Evolutionary conservation across 2,888 invertebrate genomes (phyloP).

Genomic region (Apamea crenata): DNA sequence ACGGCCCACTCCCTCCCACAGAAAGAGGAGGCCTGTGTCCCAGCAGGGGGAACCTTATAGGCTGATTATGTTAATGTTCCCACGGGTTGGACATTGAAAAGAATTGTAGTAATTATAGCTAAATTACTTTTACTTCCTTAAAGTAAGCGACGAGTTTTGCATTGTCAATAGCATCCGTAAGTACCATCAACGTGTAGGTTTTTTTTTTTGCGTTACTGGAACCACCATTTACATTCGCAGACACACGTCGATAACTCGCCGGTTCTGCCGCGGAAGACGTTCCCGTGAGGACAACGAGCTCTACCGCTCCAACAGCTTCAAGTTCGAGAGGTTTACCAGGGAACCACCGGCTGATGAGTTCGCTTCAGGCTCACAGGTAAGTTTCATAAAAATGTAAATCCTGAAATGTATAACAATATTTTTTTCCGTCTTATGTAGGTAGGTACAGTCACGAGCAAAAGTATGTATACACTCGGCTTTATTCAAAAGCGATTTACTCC

Average conservation of each 20-base stretch:
- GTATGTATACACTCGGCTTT: too few relatives aligned
- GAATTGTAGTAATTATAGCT: not conserved
- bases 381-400: slow-evolving; percentile 63
- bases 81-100: not conserved
- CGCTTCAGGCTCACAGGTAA: slow-evolving; percentile 93
- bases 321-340: slow-evolving; percentile 95
- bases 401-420: not conserved
- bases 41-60: too few relatives aligned
- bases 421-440: not conserved
- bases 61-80: too few relatives aligned
- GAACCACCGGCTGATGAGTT: slow-evolving; percentile 92
- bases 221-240: slow-evolving; percentile 66
- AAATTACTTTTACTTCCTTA: not conserved
- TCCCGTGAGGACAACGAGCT: slow-evolving; percentile 95
- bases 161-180: not conserved
- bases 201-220: not conserved
- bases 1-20: not conserved
- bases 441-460: too few relatives aligned
- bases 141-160: not conserved
- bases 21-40: too few relatives aligned
- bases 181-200: not conserved
- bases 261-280: slow-evolving; percentile 93
- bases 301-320: slow-evolving; percentile 96
- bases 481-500: too few relatives aligned
- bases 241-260: slow-evolving; percentile 91